phyloP scores from a whole-genome alignment of 2,888 invertebrate genomes.

The Cylindroiulus punctatus region DNA sequence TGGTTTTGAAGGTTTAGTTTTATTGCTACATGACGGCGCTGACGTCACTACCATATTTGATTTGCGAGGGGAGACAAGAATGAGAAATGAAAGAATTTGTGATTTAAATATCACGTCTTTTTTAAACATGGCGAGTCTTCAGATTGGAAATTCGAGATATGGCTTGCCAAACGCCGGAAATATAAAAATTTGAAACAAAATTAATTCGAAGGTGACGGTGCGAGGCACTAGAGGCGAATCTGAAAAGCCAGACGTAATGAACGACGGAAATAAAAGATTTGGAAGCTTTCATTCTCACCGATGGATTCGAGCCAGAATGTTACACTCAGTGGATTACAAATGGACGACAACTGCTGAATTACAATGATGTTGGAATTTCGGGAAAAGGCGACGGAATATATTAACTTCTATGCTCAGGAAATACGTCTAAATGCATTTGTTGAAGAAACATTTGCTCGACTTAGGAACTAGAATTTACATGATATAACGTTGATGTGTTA shows the following conservation, averaged over 20 bases:
- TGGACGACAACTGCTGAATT: constrained; percentile 2
- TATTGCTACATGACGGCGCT: neutral
- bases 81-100: neutral
- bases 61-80: neutral
- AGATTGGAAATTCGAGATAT: neutral
- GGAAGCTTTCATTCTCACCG: neutral
- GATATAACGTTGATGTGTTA: neutral
- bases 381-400: neutral
- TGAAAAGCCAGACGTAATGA: neutral
- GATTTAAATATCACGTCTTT: neutral
- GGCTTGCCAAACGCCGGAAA: neutral
- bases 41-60: neutral
- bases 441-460: neutral
- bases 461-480: too few species aligned
- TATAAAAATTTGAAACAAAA: neutral
- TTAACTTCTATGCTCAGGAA: neutral
- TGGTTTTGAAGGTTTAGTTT: neutral
- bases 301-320: neutral
- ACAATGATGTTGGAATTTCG: neutral
- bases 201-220: neutral
- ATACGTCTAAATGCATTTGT: neutral
- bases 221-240: neutral
- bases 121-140: neutral
- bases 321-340: constrained; percentile 20
- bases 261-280: neutral